A percentile compares a stretch with the other conserved stretches of the same genome.
phyloP scores from a whole-genome alignment of 2,797 vertebrate genomes.

The Pseudochirops cupreus region DNA sequence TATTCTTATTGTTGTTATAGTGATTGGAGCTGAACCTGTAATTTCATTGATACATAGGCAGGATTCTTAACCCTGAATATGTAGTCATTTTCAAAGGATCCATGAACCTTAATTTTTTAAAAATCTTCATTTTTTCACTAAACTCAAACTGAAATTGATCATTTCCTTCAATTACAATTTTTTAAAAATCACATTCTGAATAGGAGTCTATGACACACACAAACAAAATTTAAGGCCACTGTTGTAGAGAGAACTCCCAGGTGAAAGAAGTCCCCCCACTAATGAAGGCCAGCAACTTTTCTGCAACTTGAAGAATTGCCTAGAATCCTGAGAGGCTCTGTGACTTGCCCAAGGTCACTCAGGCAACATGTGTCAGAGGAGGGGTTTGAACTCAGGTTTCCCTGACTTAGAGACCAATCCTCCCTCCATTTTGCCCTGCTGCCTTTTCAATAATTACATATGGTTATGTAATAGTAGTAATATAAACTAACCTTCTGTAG shows the following conservation, averaged over 20 bases:
- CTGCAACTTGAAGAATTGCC: not conserved
- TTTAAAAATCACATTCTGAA: not conserved
- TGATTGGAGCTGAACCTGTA: not conserved
- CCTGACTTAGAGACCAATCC: not conserved
- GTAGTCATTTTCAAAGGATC: not conserved
- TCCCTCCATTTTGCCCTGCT: not conserved
- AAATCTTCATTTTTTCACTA: not conserved
- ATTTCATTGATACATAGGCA: not conserved
- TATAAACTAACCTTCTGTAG: not conserved
- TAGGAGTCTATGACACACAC: not conserved
- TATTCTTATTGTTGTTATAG: not conserved
- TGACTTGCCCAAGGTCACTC: not conserved
- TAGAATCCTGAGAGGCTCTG: not conserved
- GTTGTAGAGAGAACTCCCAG: not conserved
- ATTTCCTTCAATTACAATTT: not conserved
- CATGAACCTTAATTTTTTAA: not conserved
- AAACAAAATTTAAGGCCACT: not conserved
- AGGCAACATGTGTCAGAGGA: not conserved
- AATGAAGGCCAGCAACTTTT: not conserved
- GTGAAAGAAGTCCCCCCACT: not conserved
- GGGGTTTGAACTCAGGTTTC: not conserved
- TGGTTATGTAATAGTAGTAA: not conserved
- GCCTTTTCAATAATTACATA: not conserved
- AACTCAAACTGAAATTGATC: not conserved
- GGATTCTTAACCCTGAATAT: not conserved